These are phyloP conservation scores for Paracentrotus lividus DNA, from an alignment of 53 echinoderm and acorn worm genomes.

Conservation along the genomic window DNA sequence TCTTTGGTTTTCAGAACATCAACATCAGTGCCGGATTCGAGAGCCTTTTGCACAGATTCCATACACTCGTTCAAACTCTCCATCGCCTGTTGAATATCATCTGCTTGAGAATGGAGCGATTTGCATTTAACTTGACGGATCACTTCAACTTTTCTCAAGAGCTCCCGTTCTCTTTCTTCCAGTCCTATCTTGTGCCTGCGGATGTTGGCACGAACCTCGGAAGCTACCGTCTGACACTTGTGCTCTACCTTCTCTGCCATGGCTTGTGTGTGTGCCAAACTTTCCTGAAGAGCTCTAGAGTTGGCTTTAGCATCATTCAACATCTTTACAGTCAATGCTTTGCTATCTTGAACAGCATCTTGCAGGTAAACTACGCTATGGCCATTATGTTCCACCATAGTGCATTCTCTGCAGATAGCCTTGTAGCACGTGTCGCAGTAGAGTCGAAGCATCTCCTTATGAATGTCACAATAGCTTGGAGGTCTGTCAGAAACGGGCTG, in stretches of 20 bases:
- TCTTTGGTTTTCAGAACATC: conserved; percentile 96
- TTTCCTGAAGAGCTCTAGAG: conserved; percentile 88
- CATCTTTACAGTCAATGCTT: conserved; percentile 84
- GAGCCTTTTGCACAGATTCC: conserved; percentile 87
- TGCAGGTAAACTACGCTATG: conserved; percentile 98
- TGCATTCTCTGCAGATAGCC: conserved; percentile 98
- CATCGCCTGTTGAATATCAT: conserved; percentile 91
- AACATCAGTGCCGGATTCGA: conserved; percentile 93
- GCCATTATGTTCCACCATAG: conserved; percentile 95
- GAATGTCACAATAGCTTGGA: conserved; percentile 92
- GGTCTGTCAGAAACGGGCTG: conserved; percentile 91
- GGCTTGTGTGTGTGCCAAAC: conserved; percentile 83
- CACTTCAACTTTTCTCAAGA: conserved; percentile 92
- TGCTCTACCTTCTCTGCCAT: conserved; percentile 94
- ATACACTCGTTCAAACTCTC: conserved; percentile 84
- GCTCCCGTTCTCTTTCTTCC: conserved; percentile 94
- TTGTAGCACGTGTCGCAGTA: conserved; percentile 97
- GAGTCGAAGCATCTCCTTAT: conserved; percentile 92
- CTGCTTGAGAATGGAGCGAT: conserved; percentile 89
- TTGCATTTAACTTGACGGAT: conserved; percentile 95
- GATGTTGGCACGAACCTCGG: conserved; percentile 91
- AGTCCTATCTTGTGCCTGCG: conserved; percentile 90
- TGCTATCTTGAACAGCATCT: conserved; percentile 98
- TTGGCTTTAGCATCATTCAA: conserved; percentile 92
- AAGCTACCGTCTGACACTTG: conserved; percentile 87